Percentiles rank a stretch among this genome's conserved stretches.
These are phyloP conservation scores for Lycopodina hypogea DNA, from an alignment of 37 sponge, comb jelly and placozoan species.

Conservation along the genomic window DNA sequence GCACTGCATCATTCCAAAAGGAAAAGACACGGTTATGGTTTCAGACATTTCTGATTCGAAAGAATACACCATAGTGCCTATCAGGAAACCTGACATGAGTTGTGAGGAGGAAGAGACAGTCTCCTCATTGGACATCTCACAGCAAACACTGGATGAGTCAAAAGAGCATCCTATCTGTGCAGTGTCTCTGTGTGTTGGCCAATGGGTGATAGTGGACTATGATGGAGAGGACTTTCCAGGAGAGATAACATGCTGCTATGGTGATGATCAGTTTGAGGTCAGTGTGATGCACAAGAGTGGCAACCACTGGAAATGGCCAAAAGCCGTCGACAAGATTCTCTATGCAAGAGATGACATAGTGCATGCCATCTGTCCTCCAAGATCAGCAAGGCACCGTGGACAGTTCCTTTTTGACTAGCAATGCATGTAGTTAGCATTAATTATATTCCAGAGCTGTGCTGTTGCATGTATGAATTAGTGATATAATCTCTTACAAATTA, in stretches of 20 bases:
- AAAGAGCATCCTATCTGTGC: background rate
- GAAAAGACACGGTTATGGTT: conserved; percentile 20
- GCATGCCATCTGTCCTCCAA: conserved; percentile 5
- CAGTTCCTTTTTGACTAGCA: conserved; percentile 30
- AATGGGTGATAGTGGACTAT: background rate
- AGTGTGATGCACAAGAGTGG: conserved; percentile 51
- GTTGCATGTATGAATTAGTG: no score
- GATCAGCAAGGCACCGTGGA: conserved; percentile 22
- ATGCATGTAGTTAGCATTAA: no score
- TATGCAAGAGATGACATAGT: conserved; percentile 11
- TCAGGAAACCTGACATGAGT: background rate
- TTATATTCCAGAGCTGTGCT: no score
- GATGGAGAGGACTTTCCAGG: no score
- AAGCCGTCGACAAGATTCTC: conserved; percentile 23
- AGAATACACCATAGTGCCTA: background rate
- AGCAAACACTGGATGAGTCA: background rate
- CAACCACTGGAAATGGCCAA: conserved; percentile 51
- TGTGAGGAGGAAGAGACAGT: conserved; percentile 7
- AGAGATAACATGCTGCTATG: conserved; percentile 22
- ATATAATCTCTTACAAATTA: no score
- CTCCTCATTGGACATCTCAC: no score
- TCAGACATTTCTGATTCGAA: conserved; percentile 15
- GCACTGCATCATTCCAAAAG: conserved; percentile 21
- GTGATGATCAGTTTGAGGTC: conserved; percentile 27
- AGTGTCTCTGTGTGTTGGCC: background rate